A percentile compares a stretch with the other conserved stretches of the same genome.
Conservation (phyloP, 2,888 invertebrate species). For the Xestia ashworthii region DNA sequence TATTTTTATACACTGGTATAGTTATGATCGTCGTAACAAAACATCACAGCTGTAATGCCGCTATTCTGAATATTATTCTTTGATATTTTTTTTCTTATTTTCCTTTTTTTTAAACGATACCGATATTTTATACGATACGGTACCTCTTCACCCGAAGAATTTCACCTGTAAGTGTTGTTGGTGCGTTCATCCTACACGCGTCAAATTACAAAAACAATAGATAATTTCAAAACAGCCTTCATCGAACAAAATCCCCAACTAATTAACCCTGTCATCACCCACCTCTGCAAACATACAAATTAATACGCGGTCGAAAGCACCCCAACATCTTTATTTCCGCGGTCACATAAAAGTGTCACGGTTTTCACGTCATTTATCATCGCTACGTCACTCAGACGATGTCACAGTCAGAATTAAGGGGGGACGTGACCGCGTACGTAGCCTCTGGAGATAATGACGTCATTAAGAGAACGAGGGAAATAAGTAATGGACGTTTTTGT, state of each 20-base stretch:
- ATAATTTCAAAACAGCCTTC: background rate
- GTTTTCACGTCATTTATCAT: slow-evolving; percentile 78
- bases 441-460: slow-evolving; percentile 85
- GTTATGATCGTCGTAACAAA: background rate
- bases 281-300: slow-evolving; percentile 46
- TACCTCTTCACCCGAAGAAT: no score
- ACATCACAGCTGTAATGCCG: background rate
- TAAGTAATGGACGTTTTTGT: slow-evolving; percentile 84
- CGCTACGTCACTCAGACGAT: slow-evolving; percentile 73
- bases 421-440: slow-evolving; percentile 79
- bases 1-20: background rate
- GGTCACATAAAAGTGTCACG: slow-evolving; percentile 67
- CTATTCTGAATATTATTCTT: background rate
- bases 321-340: slow-evolving; percentile 65
- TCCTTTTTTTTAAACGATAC: no score
- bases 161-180: no score
- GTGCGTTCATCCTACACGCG: no score
- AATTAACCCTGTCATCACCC: slow-evolving; percentile 37
- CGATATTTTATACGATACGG: no score
- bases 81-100: no score
- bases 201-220: background rate
- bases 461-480: slow-evolving; percentile 83
- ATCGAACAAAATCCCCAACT: background rate
- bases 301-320: slow-evolving; percentile 55
- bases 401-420: slow-evolving; percentile 81